These are phyloP conservation scores for Vespertilio murinus DNA, from an alignment of 2,797 vertebrate species.

Conservation along the genomic window DNA sequence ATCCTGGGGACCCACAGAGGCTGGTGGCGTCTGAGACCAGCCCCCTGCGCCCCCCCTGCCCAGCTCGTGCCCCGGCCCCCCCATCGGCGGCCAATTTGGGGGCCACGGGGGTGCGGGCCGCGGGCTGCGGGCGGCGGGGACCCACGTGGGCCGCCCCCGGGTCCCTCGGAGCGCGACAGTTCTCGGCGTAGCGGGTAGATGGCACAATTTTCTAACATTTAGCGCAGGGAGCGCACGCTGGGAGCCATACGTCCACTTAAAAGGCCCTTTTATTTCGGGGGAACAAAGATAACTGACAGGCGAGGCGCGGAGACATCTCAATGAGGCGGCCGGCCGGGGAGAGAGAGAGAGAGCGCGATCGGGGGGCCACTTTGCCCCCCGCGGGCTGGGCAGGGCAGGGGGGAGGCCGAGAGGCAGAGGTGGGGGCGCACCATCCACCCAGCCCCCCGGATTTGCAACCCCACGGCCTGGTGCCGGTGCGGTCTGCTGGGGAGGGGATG, in stretches of 20 bases:
- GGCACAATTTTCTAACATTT: slow-evolving; percentile 99
- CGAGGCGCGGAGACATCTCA: slow-evolving; percentile 89
- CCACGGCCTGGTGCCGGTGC: neutral
- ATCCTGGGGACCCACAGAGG: slow-evolving; percentile 36
- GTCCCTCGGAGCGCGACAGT: slow-evolving; percentile 94
- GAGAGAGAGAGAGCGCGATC: neutral
- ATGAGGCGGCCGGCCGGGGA: slow-evolving; percentile 84
- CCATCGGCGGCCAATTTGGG: neutral
- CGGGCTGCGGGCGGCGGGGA: slow-evolving; percentile 66
- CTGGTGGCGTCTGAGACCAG: slow-evolving; percentile 57
- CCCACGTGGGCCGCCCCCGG: too few relatives aligned
- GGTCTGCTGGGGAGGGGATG: too few relatives aligned
- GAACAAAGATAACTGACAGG: slow-evolving; percentile 92
- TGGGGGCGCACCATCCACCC: neutral
- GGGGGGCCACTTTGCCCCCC: neutral
- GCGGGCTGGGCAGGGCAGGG: slow-evolving; percentile 68
- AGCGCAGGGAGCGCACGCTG: slow-evolving; percentile 89
- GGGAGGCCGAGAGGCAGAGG: slow-evolving; percentile 65
- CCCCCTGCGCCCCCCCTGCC: neutral
- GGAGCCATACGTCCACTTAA: slow-evolving; percentile 90
- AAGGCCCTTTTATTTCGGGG: slow-evolving; percentile 91
- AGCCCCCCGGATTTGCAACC: neutral
- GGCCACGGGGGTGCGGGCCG: neutral
- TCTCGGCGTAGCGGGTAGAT: slow-evolving; percentile 98
- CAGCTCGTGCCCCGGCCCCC: neutral